Evolutionary conservation across 2,113 vertebrate genomes (phyloP).

Genomic region (Etheostoma spectabile): DNA sequence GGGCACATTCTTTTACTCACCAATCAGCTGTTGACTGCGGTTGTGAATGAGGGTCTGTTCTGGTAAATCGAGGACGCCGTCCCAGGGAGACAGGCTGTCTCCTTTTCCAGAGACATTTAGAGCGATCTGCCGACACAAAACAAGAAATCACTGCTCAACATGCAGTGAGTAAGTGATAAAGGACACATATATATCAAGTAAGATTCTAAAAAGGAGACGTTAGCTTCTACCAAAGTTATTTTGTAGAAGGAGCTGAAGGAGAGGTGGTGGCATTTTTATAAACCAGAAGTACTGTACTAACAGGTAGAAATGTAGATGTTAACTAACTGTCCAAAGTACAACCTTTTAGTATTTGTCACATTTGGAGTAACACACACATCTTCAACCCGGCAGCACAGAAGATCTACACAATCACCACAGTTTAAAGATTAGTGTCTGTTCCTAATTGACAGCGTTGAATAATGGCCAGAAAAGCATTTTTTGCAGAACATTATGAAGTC

Average conservation of each 20-base stretch:
- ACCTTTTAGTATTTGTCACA: not conserved
- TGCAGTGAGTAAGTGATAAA: not conserved
- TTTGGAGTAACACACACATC: no score
- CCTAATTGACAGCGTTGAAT: no score
- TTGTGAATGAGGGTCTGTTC: slow-evolving; percentile 92
- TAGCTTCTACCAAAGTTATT: no score
- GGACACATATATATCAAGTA: not conserved
- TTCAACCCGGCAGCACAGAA: no score
- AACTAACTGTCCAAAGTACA: not conserved
- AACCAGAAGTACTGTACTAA: not conserved
- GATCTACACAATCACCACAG: no score
- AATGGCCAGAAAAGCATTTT: no score
- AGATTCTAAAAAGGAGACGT: no score
- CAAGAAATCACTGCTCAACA: slow-evolving; percentile 30
- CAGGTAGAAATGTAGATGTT: not conserved
- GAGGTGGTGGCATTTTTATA: no score
- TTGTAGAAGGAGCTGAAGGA: no score
- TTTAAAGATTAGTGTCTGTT: no score
- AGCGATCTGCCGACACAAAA: slow-evolving; percentile 88
- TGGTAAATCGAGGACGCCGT: slow-evolving; percentile 92
- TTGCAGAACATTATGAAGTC: no score
- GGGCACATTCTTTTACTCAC: slow-evolving; percentile 81
- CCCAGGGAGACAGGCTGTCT: slow-evolving; percentile 96
- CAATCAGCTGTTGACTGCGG: slow-evolving; percentile 91
- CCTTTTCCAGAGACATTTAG: slow-evolving; percentile 98